Base-by-base conservation (phyloP, 2,113 vertebrate genomes). In the Ceratotherium simum region DNA sequence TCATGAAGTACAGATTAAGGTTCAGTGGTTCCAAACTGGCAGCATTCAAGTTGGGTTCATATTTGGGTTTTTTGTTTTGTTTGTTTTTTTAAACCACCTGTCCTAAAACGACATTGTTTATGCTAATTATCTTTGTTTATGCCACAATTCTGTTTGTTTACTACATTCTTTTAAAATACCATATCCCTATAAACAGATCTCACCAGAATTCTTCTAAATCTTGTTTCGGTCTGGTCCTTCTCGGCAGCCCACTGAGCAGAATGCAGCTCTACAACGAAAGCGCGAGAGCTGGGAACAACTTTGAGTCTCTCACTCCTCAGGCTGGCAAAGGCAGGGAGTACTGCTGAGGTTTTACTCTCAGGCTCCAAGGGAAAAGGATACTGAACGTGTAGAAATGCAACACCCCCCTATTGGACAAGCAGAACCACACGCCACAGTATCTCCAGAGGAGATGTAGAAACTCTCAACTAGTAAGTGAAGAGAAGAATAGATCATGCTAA, bases 41-140 rank as follows among this genome's bases (percentile, higher is more conserved):
- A 33, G 67, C 95, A 96, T 87, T 97, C 96, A 97, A 98, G 82
- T 39, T 3, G 27, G 8, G 83, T 62, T 97, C 97, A 94, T 98
- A 95, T 98, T 98, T 98, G 97, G 97, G 97, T 97, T 98, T 98
- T 98, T 98, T 98, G 97, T 97, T 98, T 97, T 98, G 97, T 98
- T 98, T 98, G 98, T 90, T 96, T 89, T 86, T 93, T 79, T 86
- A 96, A 98, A 56, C 6, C 95, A 96, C 81, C 95, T 97, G 96
- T 83, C 81, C 96, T 93, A 95, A 97, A 97, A 96, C 83, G 36
- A 96, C 16, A 95, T 96, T 96, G 90, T 96, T 96, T 96, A 97
- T 98, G 97, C 91, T 95, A 98, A 98, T 97, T 98, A 96, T 97
- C 95, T 95, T 94, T 92, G 96, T 83, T 96, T 96, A 97, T 73